A percentile compares a stretch with the other conserved stretches of the same genome.
Evolutionary conservation across 2,113 vertebrate genomes (phyloP).

Genomic region (Solenodon paradoxus): DNA sequence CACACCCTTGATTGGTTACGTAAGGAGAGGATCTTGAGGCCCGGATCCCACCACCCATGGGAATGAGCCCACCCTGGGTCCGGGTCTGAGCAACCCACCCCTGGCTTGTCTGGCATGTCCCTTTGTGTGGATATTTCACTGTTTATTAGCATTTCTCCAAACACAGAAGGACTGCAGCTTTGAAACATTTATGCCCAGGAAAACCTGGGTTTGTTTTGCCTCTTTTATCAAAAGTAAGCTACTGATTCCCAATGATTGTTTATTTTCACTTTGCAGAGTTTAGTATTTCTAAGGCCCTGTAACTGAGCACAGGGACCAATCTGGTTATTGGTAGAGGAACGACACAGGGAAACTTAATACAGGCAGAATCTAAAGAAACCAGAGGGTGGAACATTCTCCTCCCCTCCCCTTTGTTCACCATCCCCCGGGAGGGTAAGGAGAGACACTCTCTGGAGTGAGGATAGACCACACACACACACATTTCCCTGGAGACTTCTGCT

Average conservation of each 20-base stretch:
- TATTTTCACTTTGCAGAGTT: too few species aligned
- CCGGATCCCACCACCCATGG: neutral
- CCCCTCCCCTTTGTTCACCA: too few species aligned
- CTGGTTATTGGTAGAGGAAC: too few species aligned
- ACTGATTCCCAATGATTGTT: neutral
- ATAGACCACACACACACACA: too few species aligned
- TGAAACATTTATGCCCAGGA: neutral
- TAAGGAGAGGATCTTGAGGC: neutral
- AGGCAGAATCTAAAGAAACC: neutral
- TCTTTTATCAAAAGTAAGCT: neutral
- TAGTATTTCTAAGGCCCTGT: neutral
- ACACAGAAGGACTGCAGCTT: neutral
- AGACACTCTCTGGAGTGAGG: neutral
- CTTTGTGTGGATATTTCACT: neutral
- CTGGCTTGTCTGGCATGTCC: neutral
- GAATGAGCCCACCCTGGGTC: accelerated
- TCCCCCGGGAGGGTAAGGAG: too few species aligned
- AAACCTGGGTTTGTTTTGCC: neutral
- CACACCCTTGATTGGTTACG: neutral
- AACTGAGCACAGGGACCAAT: too few species aligned
- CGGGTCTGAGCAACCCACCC: neutral
- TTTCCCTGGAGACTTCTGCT: too few species aligned
- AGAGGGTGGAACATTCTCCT: neutral
- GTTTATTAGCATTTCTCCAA: neutral
- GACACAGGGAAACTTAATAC: neutral